Base-by-base conservation (phyloP, 2,888 invertebrate genomes). In the Peribatodes rhomboidaria region DNA sequence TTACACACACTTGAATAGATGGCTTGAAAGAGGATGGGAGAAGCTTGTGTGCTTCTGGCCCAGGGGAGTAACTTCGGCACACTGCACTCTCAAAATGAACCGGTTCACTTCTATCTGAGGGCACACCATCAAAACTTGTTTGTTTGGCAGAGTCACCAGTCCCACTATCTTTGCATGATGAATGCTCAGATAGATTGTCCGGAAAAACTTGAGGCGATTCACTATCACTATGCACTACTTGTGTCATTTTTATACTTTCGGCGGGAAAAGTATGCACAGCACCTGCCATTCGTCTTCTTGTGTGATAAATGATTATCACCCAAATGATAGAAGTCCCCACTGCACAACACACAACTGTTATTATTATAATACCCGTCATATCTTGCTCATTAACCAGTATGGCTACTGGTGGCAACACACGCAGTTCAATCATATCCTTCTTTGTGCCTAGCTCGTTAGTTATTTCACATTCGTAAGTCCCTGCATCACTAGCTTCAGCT, bases 261-360 rank as follows among this genome's bases (percentile, higher is more conserved):
- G 91, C 82, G 68, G 91, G 89, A 82, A 85, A 94, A 52, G 86
- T 87, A 66, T 87, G 90, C 71, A 94, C 90, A 59, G 93, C 85
- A 67, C 93, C 88, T 50, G 94, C 93, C 86, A 94, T 92, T 35
- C 95, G 94, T 86, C 96, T 95, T 68, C 97, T 94, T 4, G 97
- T 97, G 81, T 97, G 96, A 86, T 97, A 98, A 77, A 98, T 98
- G 69, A 98, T 97, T 60, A 98, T 96, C 53, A 98, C 97, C 98
- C 98, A 98, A 57, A 98, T 95, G 14, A 97, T 94, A 0, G 98
- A 98, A 8, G 98, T 98, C n/a, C 96, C 96, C 14, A 98, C 97
- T 57, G 98, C 97, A 89, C 98, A 97, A 86, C 97, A 97, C 42
- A 98, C 97, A 0, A 98, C 96, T 3, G 97, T 97, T 74, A 98